These are phyloP conservation scores for Pseudolycoriella hygida DNA, from an alignment of 2,888 invertebrate genomes.

Conservation along the genomic window DNA sequence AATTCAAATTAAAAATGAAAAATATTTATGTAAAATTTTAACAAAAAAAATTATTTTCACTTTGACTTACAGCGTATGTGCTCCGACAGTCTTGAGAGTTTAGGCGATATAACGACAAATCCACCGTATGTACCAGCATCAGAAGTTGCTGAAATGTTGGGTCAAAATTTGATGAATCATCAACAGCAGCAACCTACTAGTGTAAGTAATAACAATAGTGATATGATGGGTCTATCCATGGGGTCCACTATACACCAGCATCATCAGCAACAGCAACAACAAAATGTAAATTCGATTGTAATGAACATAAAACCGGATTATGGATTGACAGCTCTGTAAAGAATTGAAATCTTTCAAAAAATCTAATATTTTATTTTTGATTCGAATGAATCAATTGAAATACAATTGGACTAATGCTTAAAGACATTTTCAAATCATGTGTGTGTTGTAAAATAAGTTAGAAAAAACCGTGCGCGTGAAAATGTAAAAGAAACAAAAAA, in stretches of 20 bases:
- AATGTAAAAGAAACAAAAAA: no score
- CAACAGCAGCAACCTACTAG: conserved; percentile 23
- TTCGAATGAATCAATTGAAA: no score
- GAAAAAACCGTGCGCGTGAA: no score
- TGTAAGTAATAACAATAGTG: conserved; percentile 8
- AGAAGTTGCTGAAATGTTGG: conserved; percentile 19
- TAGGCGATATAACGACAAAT: conserved; percentile 35
- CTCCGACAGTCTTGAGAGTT: conserved; percentile 46
- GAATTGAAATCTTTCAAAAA: conserved; percentile 16
- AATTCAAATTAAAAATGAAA: no score
- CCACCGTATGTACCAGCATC: conserved; percentile 25
- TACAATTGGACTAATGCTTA: no score
- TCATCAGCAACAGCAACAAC: conserved; percentile 22
- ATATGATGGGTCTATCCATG: conserved; percentile 7
- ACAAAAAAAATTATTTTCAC: no score
- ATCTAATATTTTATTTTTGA: no score
- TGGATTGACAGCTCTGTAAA: conserved; percentile 60
- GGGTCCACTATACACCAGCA: conserved; percentile 12
- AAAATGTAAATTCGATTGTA: conserved; percentile 11
- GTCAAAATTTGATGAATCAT: conserved; percentile 24
- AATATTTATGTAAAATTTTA: no score
- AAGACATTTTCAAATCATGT: no score
- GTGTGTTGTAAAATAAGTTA: no score
- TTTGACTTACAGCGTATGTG: conserved; percentile 25
- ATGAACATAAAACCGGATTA: conserved; percentile 70